Evolutionary conservation across 2,113 vertebrate genomes (phyloP).

Genomic region (Tragelaphus scriptus): DNA sequence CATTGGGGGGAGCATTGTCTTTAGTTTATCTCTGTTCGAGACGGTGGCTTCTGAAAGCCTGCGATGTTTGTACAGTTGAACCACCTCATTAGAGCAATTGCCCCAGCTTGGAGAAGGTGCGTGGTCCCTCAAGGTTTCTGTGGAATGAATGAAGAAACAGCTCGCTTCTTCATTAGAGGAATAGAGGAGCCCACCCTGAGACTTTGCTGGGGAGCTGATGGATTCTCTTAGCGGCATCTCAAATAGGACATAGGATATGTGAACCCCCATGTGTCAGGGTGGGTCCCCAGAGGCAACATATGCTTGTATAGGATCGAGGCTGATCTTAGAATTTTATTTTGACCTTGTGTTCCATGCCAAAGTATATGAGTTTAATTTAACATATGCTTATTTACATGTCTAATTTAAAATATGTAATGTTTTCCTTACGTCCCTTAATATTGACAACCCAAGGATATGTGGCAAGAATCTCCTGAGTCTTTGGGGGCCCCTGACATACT

Average conservation of each 20-base stretch:
- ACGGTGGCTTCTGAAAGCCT: constrained; percentile 71
- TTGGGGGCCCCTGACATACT: neutral
- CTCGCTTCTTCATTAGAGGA: no score
- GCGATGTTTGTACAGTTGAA: constrained; percentile 56
- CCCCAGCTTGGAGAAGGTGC: neutral
- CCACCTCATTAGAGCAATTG: constrained; percentile 65
- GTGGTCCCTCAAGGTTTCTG: neutral
- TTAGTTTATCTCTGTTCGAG: constrained; percentile 76
- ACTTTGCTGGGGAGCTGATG: accelerated
- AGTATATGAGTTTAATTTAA: neutral
- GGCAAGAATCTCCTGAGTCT: neutral
- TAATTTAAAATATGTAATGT: neutral
- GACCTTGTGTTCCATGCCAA: neutral
- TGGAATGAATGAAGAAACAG: constrained; percentile 27
- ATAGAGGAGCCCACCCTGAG: neutral
- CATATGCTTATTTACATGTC: neutral
- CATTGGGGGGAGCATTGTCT: constrained; percentile 69
- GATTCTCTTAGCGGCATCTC: neutral
- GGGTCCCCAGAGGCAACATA: neutral
- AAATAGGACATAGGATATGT: accelerated
- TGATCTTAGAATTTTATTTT: neutral
- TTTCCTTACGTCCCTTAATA: neutral
- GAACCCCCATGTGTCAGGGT: accelerated
- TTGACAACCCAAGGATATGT: neutral
- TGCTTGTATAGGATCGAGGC: neutral